A percentile compares a stretch with the other conserved stretches of the same genome.
Evolutionary conservation across 2,888 invertebrate species (phyloP).

Genomic region (Oscheius sp.): DNA sequence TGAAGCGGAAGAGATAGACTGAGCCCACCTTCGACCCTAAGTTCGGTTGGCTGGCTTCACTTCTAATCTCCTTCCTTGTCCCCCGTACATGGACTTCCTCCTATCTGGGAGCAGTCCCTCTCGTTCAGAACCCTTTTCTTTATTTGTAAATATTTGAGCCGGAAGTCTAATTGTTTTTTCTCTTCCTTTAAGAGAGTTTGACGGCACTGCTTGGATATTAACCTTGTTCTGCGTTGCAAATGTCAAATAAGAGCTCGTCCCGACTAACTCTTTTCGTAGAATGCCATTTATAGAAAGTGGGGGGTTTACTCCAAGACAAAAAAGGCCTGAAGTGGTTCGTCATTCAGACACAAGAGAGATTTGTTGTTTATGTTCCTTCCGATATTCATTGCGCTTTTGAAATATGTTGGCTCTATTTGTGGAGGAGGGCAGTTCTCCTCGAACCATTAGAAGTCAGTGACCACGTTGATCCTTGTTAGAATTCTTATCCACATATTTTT

Average conservation of each 20-base stretch:
- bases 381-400: too few relatives aligned
- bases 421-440: too few relatives aligned
- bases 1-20: neutral
- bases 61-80: conserved; percentile 1
- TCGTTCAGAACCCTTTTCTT: neutral
- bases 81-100: neutral
- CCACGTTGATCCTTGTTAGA: too few relatives aligned
- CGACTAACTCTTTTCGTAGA: conserved; percentile 20
- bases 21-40: conserved; percentile 8
- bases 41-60: conserved; percentile 16
- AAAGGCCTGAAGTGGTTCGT: neutral
- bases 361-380: too few relatives aligned
- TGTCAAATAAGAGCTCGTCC: conserved; percentile 35
- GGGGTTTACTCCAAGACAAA: neutral
- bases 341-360: neutral
- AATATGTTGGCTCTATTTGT: too few relatives aligned
- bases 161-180: conserved; percentile 29
- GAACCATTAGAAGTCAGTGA: too few relatives aligned
- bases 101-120: neutral
- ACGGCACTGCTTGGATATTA: conserved; percentile 28
- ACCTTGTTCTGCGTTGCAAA: conserved; percentile 36
- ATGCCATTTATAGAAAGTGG: conserved; percentile 20
- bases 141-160: conserved; percentile 12
- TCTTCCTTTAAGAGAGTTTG: neutral
- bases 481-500: too few relatives aligned